These are phyloP conservation scores for Apogon hyalosoma DNA, from an alignment of 2,797 vertebrate genomes.

Conservation along the genomic window DNA sequence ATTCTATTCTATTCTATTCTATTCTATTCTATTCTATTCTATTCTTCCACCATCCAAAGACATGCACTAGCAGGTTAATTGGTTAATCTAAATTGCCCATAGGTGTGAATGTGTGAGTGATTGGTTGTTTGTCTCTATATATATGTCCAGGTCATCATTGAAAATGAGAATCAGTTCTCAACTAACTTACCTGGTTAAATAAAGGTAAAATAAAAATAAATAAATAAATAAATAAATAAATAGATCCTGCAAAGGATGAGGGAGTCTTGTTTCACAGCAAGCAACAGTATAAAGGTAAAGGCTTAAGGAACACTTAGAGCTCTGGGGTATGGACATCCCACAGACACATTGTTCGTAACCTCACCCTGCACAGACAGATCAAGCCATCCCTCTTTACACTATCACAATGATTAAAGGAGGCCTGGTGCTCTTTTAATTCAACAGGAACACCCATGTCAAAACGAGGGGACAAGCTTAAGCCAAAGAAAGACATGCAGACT, in stretches of 20 bases:
- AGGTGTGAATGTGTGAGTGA: too few species aligned
- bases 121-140: too few species aligned
- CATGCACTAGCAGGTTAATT: too few species aligned
- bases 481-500: slow-evolving; percentile 28
- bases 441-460: slow-evolving; percentile 52
- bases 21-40: too few species aligned
- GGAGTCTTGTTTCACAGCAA: slow-evolving; percentile 41
- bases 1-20: too few species aligned
- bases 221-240: too few species aligned
- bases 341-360: slow-evolving; percentile 45
- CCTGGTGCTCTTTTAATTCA: slow-evolving; percentile 50
- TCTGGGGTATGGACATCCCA: slow-evolving; percentile 42
- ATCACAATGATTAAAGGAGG: slow-evolving; percentile 56
- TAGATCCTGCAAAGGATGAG: slow-evolving; percentile 27
- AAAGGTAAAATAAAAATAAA: too few species aligned
- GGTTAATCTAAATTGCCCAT: too few species aligned
- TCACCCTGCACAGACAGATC: slow-evolving; percentile 31
- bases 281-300: slow-evolving; percentile 37
- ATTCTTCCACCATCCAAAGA: too few species aligned
- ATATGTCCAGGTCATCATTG: too few species aligned
- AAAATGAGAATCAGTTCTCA: too few species aligned
- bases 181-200: too few species aligned
- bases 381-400: slow-evolving; percentile 42
- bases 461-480: slow-evolving; percentile 35
- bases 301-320: slow-evolving; percentile 42